A percentile compares a stretch with the other conserved stretches of the same genome.
Conservation (phyloP, 1,140 invertebrate species). For the Eupristina koningsbergeri region DNA sequence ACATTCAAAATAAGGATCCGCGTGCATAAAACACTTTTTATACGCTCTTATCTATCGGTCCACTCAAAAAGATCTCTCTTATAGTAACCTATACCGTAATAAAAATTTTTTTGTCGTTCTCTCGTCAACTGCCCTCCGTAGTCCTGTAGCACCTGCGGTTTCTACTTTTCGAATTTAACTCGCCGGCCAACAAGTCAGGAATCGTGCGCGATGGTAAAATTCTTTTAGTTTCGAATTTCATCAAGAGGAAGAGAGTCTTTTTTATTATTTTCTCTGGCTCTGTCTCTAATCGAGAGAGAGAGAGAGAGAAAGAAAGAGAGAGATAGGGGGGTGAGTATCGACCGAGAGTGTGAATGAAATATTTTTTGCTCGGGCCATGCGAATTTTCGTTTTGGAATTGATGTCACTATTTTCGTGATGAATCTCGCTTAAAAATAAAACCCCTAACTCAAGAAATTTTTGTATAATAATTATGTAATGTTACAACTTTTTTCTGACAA, state of each 20-base stretch:
- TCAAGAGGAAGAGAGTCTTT: constrained; percentile 15
- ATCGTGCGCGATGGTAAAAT: constrained; percentile 46
- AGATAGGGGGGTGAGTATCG: not conserved
- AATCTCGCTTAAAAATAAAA: not conserved
- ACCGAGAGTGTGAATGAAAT: not conserved
- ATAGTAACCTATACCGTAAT: constrained; percentile 43
- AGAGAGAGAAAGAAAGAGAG: not conserved
- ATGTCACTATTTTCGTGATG: not conserved
- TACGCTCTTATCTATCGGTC: constrained; percentile 41
- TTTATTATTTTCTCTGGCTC: not conserved
- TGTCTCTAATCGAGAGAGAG: not conserved
- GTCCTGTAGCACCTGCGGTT: constrained; percentile 41
- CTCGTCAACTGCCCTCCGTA: not conserved
- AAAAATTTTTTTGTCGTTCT: constrained; percentile 35
- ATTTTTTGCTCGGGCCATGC: not conserved
- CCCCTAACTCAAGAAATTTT: no score
- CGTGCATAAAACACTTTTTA: constrained; percentile 48
- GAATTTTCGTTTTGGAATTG: not conserved
- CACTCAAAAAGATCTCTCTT: constrained; percentile 43
- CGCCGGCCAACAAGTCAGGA: constrained; percentile 13
- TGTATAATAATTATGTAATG: no score
- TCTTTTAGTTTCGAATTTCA: constrained; percentile 51
- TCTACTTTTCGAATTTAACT: constrained; percentile 47
- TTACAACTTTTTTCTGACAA: no score
- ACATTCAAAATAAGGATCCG: constrained; percentile 31